phyloP scores from a whole-genome alignment of 2,888 invertebrate species.

The Marasmarcha lunaedactyla region DNA sequence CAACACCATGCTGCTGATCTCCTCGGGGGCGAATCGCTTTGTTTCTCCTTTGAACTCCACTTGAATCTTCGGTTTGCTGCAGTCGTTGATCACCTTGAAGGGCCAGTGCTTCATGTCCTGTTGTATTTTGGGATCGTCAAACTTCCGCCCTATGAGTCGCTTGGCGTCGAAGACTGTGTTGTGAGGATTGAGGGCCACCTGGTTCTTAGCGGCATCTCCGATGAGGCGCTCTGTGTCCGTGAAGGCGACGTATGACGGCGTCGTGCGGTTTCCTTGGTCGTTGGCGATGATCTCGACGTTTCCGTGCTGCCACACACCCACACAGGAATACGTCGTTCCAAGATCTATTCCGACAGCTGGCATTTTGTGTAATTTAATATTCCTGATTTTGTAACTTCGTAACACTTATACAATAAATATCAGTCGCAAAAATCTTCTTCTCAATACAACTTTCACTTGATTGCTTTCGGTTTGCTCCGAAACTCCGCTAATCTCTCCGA shows the following conservation, averaged over 20 bases:
- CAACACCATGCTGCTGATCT: slow-evolving; percentile 77
- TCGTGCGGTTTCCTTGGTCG: slow-evolving; percentile 89
- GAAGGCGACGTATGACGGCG: slow-evolving; percentile 89
- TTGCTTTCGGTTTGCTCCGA: no score
- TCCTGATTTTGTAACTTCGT: no score
- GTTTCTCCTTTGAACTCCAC: slow-evolving; percentile 75
- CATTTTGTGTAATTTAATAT: no score
- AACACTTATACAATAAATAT: no score
- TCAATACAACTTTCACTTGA: no score
- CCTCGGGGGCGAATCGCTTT: slow-evolving; percentile 76
- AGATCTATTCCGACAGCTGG: slow-evolving; percentile 72
- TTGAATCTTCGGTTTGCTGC: slow-evolving; percentile 76
- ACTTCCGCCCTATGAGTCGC: slow-evolving; percentile 84
- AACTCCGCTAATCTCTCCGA: no score
- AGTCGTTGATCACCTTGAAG: slow-evolving; percentile 76
- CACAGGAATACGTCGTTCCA: slow-evolving; percentile 90
- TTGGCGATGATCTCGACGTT: slow-evolving; percentile 89
- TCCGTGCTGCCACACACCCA: slow-evolving; percentile 86
- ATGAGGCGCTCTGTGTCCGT: slow-evolving; percentile 86
- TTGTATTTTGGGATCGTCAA: slow-evolving; percentile 80
- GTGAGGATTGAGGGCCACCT: slow-evolving; percentile 80
- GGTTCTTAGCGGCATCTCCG: slow-evolving; percentile 90
- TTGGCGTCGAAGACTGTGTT: slow-evolving; percentile 82
- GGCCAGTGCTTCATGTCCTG: slow-evolving; percentile 88
- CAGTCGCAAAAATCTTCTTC: no score